phyloP scores from a whole-genome alignment of 1,140 invertebrate genomes.

The Drosophila littoralis region DNA sequence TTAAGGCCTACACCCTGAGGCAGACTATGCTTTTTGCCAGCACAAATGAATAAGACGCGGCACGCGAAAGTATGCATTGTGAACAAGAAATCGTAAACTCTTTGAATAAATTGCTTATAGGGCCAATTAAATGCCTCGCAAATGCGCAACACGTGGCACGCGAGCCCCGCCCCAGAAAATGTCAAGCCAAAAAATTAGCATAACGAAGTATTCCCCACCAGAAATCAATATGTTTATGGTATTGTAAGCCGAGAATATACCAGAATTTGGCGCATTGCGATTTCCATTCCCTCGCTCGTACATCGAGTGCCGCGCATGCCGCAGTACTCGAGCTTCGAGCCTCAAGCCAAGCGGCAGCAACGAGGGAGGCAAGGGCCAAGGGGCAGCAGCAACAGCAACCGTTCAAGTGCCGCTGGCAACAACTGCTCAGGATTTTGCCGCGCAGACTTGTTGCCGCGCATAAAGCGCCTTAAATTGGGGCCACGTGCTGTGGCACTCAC shows the following conservation, averaged over 20 bases:
- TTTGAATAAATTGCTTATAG: constrained; percentile 5
- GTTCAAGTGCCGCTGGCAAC: constrained; percentile 34
- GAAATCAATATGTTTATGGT: constrained; percentile 64
- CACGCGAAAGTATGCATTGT: constrained; percentile 40
- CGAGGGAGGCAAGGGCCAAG: background rate
- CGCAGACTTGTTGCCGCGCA: constrained; percentile 26
- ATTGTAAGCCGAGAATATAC: constrained; percentile 10
- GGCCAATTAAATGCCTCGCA: constrained; percentile 61
- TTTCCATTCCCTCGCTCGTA: background rate
- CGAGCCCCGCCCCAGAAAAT: background rate
- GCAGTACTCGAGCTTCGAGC: constrained; percentile 37
- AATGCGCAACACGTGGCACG: constrained; percentile 59
- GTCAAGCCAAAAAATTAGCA: constrained; percentile 51
- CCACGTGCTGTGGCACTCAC: constrained; percentile 51
- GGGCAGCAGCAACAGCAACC: background rate
- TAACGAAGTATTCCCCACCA: constrained; percentile 58
- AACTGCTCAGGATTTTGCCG: constrained; percentile 3
- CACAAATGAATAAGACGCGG: background rate
- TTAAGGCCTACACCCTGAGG: constrained; percentile 1
- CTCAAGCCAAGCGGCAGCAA: background rate
- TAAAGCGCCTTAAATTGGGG: constrained; percentile 58
- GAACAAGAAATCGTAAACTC: constrained; percentile 7
- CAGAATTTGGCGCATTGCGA: constrained; percentile 7
- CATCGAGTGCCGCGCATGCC: constrained; percentile 53
- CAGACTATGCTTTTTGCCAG: background rate